Conservation (phyloP, 2,113 vertebrate genomes). For the Camelus dromedarius region DNA sequence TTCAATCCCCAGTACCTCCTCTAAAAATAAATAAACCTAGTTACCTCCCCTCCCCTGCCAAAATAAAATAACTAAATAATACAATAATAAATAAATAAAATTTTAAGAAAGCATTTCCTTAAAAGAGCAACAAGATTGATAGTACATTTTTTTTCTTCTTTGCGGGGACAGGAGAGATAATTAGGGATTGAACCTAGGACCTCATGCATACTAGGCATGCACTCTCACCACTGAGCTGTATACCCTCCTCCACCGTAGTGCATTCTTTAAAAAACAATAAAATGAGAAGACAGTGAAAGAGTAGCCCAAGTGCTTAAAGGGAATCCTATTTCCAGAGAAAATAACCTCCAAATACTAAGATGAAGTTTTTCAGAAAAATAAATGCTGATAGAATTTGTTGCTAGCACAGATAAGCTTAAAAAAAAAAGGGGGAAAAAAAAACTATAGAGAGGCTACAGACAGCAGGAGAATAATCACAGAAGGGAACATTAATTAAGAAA, state of each 20-base stretch:
- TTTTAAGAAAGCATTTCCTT: background rate
- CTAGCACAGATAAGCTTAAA: background rate
- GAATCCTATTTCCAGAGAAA: background rate
- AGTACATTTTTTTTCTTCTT: background rate
- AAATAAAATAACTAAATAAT: no score
- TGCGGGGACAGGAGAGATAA: no score
- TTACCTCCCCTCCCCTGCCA: no score
- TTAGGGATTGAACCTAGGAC: no score
- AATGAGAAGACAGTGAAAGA: background rate
- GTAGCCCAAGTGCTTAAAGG: background rate
- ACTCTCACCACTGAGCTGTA: no score
- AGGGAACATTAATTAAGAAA: background rate
- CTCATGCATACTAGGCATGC: no score
- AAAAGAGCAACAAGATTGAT: background rate
- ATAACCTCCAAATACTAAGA: background rate
- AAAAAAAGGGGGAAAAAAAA: background rate
- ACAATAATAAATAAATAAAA: background rate
- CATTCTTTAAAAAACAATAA: background rate
- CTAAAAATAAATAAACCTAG: no score
- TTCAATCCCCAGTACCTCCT: no score
- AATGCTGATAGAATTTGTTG: background rate
- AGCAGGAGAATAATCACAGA: background rate
- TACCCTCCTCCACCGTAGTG: no score
- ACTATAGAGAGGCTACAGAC: background rate
- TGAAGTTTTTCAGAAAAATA: background rate